phyloP scores from a whole-genome alignment of 2,888 invertebrate species.

The Pinctada fucata region DNA sequence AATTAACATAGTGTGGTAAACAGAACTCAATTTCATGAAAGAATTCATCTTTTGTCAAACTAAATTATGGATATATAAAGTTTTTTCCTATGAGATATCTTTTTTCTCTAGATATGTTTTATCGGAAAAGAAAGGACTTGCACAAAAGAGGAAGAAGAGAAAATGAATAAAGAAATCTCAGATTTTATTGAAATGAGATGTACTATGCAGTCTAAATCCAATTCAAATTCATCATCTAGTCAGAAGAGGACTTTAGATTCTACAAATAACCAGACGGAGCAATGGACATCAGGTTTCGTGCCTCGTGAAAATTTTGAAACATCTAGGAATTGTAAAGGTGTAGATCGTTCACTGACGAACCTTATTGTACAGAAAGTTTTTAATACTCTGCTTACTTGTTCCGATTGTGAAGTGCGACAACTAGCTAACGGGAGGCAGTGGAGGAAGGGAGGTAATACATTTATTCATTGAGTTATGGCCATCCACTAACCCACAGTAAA shows the following conservation, averaged over 20 bases:
- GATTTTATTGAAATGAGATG: constrained; percentile 60
- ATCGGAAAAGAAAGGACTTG: constrained; percentile 67
- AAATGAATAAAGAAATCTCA: constrained; percentile 55
- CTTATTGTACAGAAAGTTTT: constrained; percentile 83
- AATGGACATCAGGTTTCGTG: constrained; percentile 65
- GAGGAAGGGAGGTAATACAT: constrained; percentile 70
- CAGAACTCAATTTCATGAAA: no score
- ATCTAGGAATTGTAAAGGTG: constrained; percentile 91
- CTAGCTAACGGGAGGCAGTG: constrained; percentile 60
- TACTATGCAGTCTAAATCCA: constrained; percentile 3
- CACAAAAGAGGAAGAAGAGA: constrained; percentile 44
- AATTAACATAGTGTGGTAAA: no score
- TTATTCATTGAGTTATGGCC: no score
- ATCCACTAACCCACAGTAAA: no score
- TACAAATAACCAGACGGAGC: neutral
- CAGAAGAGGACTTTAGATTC: no score
- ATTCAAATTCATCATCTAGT: no score
- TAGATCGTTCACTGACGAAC: constrained; percentile 83
- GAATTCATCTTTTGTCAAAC: neutral
- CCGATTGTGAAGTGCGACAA: constrained; percentile 39
- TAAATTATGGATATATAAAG: neutral
- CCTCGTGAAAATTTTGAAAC: constrained; percentile 81
- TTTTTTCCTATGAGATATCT: neutral
- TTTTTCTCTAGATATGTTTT: constrained; percentile 68
- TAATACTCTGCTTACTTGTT: constrained; percentile 79